phyloP scores from a whole-genome alignment of 1,140 invertebrate species.

The Sycobia sp. region DNA sequence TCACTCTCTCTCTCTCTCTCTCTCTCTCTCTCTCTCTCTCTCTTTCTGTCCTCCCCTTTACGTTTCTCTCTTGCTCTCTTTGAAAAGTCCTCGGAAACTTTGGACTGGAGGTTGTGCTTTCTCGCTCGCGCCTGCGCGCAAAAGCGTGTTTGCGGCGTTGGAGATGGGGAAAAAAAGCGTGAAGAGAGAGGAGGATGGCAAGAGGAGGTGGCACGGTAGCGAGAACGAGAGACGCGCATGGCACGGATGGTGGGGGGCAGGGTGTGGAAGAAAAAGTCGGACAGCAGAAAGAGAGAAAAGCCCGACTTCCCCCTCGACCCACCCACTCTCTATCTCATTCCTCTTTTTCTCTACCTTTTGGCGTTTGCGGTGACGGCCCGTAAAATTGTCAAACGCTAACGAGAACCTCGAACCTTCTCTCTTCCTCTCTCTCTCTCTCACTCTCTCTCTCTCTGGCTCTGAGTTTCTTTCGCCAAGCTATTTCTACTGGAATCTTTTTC shows the following conservation, averaged over 20 bases:
- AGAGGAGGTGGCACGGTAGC: conserved; percentile 17
- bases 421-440: too few relatives aligned
- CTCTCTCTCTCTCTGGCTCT: too few relatives aligned
- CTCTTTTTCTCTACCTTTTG: too few relatives aligned
- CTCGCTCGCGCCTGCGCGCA: conserved; percentile 6
- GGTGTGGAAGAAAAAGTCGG: conserved; percentile 17
- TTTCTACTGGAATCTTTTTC: conserved; percentile 17
- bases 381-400: conserved; percentile 53
- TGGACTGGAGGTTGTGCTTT: background rate
- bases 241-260: too few relatives aligned
- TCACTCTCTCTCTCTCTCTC: too few relatives aligned
- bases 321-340: too few relatives aligned
- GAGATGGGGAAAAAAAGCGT: conserved; percentile 15
- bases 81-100: conserved; percentile 24
- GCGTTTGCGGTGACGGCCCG: conserved; percentile 47
- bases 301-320: too few relatives aligned
- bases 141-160: conserved; percentile 6
- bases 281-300: too few relatives aligned
- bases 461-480: conserved; percentile 19
- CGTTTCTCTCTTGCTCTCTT: too few relatives aligned
- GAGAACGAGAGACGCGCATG: conserved; percentile 26
- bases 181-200: conserved; percentile 21
- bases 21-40: too few relatives aligned
- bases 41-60: too few relatives aligned
- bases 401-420: too few relatives aligned